Percentiles rank a stretch among this genome's conserved stretches.
These are phyloP conservation scores for Thereva nobilitata DNA, from an alignment of 2,888 invertebrate species.

Conservation along the genomic window DNA sequence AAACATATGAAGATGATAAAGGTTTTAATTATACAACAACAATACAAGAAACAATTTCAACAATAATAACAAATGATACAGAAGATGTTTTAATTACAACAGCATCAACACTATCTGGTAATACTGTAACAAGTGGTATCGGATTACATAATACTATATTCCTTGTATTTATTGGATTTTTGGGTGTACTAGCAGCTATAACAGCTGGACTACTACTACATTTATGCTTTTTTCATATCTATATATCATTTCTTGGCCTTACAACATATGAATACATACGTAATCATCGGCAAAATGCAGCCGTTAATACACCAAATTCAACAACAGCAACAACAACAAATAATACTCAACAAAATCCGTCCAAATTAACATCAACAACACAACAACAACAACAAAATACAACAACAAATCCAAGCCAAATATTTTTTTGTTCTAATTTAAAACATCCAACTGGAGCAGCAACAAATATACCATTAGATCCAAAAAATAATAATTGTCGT, in stretches of 20 bases:
- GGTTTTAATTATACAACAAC: constrained; percentile 28
- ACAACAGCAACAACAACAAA: constrained; percentile 12
- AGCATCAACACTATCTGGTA: constrained; percentile 11
- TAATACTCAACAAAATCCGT: constrained; percentile 35
- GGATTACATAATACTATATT: constrained; percentile 64
- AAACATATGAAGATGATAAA: constrained; percentile 17
- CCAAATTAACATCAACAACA: constrained; percentile 40
- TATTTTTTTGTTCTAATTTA: constrained; percentile 57
- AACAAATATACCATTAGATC: constrained; percentile 35
- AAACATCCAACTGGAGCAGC: constrained; percentile 54
- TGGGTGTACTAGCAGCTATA: constrained; percentile 73
- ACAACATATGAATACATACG: constrained; percentile 89
- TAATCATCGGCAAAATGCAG: constrained; percentile 57
- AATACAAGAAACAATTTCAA: constrained; percentile 25
- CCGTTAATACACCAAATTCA: constrained; percentile 8
- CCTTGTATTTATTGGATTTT: constrained; percentile 64
- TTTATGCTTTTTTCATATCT: constrained; percentile 85
- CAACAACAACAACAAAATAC: constrained; percentile 22
- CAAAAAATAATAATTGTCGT: constrained; percentile 43
- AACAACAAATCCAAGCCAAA: constrained; percentile 47
- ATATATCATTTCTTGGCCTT: constrained; percentile 80
- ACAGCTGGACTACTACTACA: constrained; percentile 79
- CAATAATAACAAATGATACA: constrained; percentile 19
- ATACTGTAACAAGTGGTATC: constrained; percentile 47
- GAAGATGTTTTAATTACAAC: constrained; percentile 26